Base-by-base conservation (phyloP, 2,888 invertebrate genomes). In the Pristionchus japonicus region DNA sequence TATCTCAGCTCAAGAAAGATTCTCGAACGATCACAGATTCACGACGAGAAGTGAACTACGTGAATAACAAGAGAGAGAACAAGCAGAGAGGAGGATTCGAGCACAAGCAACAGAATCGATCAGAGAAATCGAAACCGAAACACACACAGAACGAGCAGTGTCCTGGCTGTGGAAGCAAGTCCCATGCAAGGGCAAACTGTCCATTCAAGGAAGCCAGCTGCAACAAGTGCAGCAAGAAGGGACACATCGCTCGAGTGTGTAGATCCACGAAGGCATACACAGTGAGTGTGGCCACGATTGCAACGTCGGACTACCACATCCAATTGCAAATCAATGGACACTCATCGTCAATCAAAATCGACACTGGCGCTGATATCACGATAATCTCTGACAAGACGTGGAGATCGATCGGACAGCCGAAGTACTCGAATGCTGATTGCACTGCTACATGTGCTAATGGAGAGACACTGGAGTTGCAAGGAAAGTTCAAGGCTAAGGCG, bases 201-300 rank as follows among this genome's bases (percentile, higher is more conserved):
- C 27, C 20, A 7, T 83, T 52, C 83, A 49, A 52, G 52, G 37
- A 83, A 6, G 15, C 17, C 3, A 27, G 9, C 7, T 83, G 83
- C 52, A n/a, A 83, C 20, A 52, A 20, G 3, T 83, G 83, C 27
- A 52, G 83, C 11, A 49, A 52, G 83, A 52, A 23, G 6, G 83
- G 83, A 7, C 83, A 83, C 83, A 49, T 83, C n/a, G 49, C 83
- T 31, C 3, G 20, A 23, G 83, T 83, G 7, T 83, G 83, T 23
- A n/a, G 57, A 23, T 57, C n/a, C 40, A 43, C 7, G 43, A 80
- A 37, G 80, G 40, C 15, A 11, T 20, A 37, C 20, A 40, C 27
- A 3, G 43, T 43, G 80, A 37, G 43, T 23, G 40, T 80, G 6
- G 6, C n/a, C n/a, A n/a, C n/a, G n/a, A n/a, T n/a, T n/a, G n/a